Percentiles rank a stretch among this genome's conserved stretches.
Conservation (phyloP, 30 jellyfish, hydroid and myxozoan genomes). For the Aurelia coerulea region DNA sequence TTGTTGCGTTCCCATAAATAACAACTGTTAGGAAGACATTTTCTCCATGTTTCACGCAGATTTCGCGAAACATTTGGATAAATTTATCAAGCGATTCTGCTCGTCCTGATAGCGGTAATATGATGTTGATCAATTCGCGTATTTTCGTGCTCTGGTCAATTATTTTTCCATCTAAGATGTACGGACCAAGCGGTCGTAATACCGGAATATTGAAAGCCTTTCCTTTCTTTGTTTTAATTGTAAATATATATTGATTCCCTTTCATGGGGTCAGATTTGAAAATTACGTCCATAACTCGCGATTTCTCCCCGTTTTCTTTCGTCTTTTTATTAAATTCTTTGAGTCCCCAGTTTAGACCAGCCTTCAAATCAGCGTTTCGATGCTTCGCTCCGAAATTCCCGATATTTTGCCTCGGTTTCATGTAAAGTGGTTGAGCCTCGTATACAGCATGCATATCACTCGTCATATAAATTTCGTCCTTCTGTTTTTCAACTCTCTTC, state of each 20-base stretch:
- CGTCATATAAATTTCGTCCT: conserved; percentile 43
- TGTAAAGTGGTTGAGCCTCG: conserved; percentile 70
- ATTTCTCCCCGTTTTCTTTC: conserved; percentile 23
- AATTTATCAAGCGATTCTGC: conserved; percentile 53
- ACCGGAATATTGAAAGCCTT: conserved; percentile 52
- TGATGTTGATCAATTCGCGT: conserved; percentile 74
- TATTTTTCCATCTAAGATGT: conserved; percentile 42
- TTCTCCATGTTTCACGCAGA: conserved; percentile 47
- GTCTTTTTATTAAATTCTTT: conserved; percentile 44
- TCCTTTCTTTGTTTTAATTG: conserved; percentile 41
- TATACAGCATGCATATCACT: conserved; percentile 57
- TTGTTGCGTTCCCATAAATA: conserved; percentile 73
- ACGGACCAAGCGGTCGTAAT: conserved; percentile 83
- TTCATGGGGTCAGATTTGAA: conserved; percentile 66
- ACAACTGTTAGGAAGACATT: conserved; percentile 81
- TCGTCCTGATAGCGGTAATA: conserved; percentile 85
- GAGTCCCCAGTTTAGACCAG: conserved; percentile 66
- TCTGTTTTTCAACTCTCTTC: conserved; percentile 37
- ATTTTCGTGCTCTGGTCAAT: conserved; percentile 41
- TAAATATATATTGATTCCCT: conserved; percentile 74
- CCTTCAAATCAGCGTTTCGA: conserved; percentile 70
- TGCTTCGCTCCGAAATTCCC: conserved; percentile 83
- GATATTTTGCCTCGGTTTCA: conserved; percentile 70
- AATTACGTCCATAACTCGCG: conserved; percentile 38
- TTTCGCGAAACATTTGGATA: conserved; percentile 64